These are phyloP conservation scores for Dexiosoma caninum DNA, from an alignment of 2,888 invertebrate genomes.

Conservation along the genomic window DNA sequence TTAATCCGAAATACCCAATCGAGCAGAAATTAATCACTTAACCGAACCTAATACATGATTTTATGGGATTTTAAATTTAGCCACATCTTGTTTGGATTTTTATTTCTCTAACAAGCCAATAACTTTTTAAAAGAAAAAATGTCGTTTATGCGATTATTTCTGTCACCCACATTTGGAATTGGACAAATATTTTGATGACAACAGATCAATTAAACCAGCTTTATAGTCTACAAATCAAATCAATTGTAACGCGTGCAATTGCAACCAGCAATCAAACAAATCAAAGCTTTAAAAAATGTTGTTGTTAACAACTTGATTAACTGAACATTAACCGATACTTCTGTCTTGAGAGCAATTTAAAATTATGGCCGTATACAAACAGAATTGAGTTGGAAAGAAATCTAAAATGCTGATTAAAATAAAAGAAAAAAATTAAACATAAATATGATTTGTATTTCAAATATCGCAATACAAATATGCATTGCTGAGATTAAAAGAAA, in stretches of 20 bases:
- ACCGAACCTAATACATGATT: no score
- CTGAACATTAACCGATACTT: not conserved
- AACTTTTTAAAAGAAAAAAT: slow-evolving; percentile 3
- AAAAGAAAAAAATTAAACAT: no score
- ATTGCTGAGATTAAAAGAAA: not conserved
- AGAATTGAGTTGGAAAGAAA: not conserved
- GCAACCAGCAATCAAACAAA: slow-evolving; percentile 14
- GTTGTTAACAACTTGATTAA: slow-evolving; percentile 26
- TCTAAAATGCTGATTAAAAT: slow-evolving; percentile 3
- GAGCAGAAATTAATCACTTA: no score
- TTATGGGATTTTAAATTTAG: no score
- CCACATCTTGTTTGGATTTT: not conserved
- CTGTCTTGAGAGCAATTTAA: slow-evolving; percentile 22
- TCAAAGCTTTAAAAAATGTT: not conserved
- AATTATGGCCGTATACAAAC: not conserved
- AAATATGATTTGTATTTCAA: not conserved
- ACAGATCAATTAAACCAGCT: slow-evolving; percentile 30
- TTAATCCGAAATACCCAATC: no score
- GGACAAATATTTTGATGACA: not conserved
- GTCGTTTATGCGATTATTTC: slow-evolving; percentile 3
- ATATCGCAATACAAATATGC: not conserved
- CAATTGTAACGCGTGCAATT: not conserved
- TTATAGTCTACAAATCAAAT: not conserved
- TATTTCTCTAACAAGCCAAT: not conserved
- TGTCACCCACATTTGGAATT: slow-evolving; percentile 49